Percentiles rank a stretch among this genome's conserved stretches.
These are phyloP conservation scores for Tupiocoris notatus DNA, from an alignment of 2,888 invertebrate genomes.

Conservation along the genomic window DNA sequence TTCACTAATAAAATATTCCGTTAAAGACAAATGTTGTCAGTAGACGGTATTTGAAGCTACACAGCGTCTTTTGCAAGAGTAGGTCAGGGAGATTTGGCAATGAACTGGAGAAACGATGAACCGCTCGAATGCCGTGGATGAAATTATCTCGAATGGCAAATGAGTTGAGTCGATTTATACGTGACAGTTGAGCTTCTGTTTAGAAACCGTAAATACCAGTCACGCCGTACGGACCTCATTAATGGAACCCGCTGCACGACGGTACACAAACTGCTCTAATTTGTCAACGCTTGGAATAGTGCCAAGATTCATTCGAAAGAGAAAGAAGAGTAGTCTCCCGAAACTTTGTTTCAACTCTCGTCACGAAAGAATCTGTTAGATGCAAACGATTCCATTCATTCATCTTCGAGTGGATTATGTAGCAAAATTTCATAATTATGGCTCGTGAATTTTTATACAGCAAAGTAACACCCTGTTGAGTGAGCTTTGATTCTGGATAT, in stretches of 20 bases:
- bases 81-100: too few species aligned
- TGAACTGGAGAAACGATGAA: background rate
- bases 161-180: slow-evolving; percentile 30
- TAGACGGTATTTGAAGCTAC: too few species aligned
- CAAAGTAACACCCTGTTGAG: too few species aligned
- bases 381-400: too few species aligned
- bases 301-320: slow-evolving; percentile 14
- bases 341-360: slow-evolving; percentile 13
- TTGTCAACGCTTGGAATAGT: slow-evolving; percentile 17
- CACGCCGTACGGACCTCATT: slow-evolving; percentile 12
- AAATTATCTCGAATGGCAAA: slow-evolving; percentile 25
- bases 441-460: too few species aligned
- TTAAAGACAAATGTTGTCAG: too few species aligned
- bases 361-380: background rate
- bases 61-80: too few species aligned
- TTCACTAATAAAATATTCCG: too few species aligned
- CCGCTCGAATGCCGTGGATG: background rate
- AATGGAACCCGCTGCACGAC: slow-evolving; percentile 20
- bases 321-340: slow-evolving; percentile 20
- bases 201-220: slow-evolving; percentile 26
- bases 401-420: too few species aligned
- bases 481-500: too few species aligned
- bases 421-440: too few species aligned
- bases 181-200: slow-evolving; percentile 35
- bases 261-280: slow-evolving; percentile 22